These are phyloP conservation scores for Melanostoma mellinum DNA, from an alignment of 2,888 invertebrate genomes.

Conservation along the genomic window DNA sequence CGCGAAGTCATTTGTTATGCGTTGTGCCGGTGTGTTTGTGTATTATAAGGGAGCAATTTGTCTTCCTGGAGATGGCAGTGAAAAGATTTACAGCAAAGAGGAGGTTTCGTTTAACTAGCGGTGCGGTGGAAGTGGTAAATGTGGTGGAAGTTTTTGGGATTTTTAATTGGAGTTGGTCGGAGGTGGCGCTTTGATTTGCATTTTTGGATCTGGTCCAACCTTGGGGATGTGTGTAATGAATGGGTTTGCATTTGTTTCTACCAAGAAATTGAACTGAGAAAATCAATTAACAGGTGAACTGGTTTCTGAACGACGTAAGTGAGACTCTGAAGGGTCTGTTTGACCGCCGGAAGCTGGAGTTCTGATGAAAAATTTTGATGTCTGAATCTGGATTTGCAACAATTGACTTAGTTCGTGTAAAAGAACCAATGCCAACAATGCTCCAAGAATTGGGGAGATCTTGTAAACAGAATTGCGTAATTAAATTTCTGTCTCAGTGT, in stretches of 20 bases:
- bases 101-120: conserved; percentile 50
- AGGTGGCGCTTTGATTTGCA: conserved; percentile 65
- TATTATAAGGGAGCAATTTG: conserved; percentile 56
- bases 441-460: too few relatives aligned
- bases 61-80: conserved; percentile 59
- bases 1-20: conserved; percentile 64
- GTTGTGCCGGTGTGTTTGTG: conserved; percentile 42
- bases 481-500: too few relatives aligned
- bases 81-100: conserved; percentile 62
- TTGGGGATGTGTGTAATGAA: conserved; percentile 37
- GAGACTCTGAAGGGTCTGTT: too few relatives aligned
- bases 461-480: too few relatives aligned
- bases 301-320: too few relatives aligned
- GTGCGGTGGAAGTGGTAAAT: not conserved
- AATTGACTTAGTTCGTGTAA: too few relatives aligned
- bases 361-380: too few relatives aligned
- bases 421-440: too few relatives aligned
- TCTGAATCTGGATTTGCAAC: too few relatives aligned
- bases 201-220: conserved; percentile 6
- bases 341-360: too few relatives aligned
- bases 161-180: conserved; percentile 54
- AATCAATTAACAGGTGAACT: conserved; percentile 19
- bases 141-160: conserved; percentile 16
- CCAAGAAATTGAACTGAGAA: not conserved
- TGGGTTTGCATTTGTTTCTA: conserved; percentile 2